Base-by-base conservation (phyloP, 92 coral and sea anemone species). In the Plumapathes pennacea region DNA sequence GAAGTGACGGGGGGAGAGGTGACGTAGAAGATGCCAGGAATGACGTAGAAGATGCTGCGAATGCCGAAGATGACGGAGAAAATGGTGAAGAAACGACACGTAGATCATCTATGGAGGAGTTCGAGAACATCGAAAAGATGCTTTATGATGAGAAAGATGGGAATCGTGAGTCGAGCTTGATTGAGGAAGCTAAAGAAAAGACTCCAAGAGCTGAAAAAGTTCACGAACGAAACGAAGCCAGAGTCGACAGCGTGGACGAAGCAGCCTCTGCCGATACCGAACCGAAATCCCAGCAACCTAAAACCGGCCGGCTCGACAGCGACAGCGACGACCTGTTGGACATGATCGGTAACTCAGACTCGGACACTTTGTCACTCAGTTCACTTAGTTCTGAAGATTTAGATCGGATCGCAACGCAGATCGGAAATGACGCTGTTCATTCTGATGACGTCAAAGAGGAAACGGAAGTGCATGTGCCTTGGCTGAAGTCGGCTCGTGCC, bases 261-360 rank as follows among this genome's bases (percentile, higher is more conserved):
- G 8, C n/a, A 34, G 40, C 40, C n/a, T n/a, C 9, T 8, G n/a
- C 40, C 9, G 8, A 7, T 34, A 8, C 40, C 40, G 40, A 34
- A 8, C 9, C 8, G 40, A n/a, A 34, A n/a, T 8, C n/a, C 23
- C 4, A 3, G n/a, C n/a, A n/a, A n/a, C n/a, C n/a, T n/a, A n/a
- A n/a, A n/a, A n/a, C n/a, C n/a, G n/a, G n/a, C n/a, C n/a, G n/a
- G n/a, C n/a, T n/a, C n/a, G n/a, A n/a, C n/a, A n/a, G n/a, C n/a
- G 95, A 86, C 46, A 51, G 61, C 7, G 96, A 88, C 41, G 90
- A 77, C 27, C 57, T 88, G 27, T 83, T 88, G 49, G 96, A 88
- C 45, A 78, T 88, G 25, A 50, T 88, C 1, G 96, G 96, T 36
- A 34, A 76, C 18, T 64, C 83, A 29, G 89, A 72, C 38, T 55